Base-by-base conservation (phyloP, 2,113 vertebrate genomes). In the Urocynchramus pylzowi region DNA sequence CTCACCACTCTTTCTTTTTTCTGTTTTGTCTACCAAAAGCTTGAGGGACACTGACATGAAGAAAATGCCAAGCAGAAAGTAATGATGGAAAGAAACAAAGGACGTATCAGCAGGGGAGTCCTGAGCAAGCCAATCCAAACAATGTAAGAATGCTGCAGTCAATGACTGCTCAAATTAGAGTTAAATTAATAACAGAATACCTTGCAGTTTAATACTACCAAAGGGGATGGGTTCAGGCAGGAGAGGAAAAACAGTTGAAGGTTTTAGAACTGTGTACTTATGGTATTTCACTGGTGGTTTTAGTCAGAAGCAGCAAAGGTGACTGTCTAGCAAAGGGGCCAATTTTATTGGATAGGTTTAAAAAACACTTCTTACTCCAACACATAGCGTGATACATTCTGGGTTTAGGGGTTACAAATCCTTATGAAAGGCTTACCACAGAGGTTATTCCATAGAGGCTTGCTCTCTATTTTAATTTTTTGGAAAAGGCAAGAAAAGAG, bases 11-110 rank as follows among this genome's bases (percentile, higher is more conserved):
- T 77, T 87, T 45, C 27, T 84, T 78, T 59, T 27, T 70, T 84
- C 61, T 53, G 22, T 68, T 93, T 86, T 52, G n/a, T 70, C 70
- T 91, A 67, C 35, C n/a, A 77, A 75, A 89, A 89, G 75, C 71
- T 88, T 77, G 91, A 78, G 89, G 90, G 93, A 90, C 83, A 94
- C 39, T 33, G 74, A 94, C 57, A 91, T 23, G 50, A 96, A 87
- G 80, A 90, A 96, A 96, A 83, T 50, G 74, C 73, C 78, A 93
- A 90, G 74, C 53, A 90, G 74, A 89, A 94, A 73, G 75, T 76
- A 74, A 70, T 28, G 70, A 67, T 53, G 81, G 74, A 74, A 60
- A 89, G 71, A 75, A 97, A 96, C 80, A 92, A 97, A 95, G 71
- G 50, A 82, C 2, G 1, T 28, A 80, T n/a, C 80, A 87, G 80